Base-by-base conservation (phyloP, 2,888 invertebrate species). In the Apotomis betuletana region DNA sequence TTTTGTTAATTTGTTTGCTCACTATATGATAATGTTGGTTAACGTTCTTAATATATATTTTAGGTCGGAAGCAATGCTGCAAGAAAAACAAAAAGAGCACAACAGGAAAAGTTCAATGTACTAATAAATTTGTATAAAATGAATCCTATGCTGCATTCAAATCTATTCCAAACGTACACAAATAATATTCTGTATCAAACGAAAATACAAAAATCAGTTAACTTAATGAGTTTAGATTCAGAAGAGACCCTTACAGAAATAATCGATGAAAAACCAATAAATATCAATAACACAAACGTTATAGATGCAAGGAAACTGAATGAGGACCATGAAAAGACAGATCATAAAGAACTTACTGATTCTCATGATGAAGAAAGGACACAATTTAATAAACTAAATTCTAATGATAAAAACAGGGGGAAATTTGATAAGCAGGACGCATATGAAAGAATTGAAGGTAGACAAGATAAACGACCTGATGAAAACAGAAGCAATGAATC, bases 81-180 rank as follows among this genome's bases (percentile, higher is more conserved):
- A 52, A 13, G 51, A 55, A 54, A 52, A 64, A 54, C 0, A 10
- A 64, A 12, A 64, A 15, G 64, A 27, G 44, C 44, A 44, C 6
- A 44, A 6, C 52, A 54, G 5, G 64, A 64, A 4, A 64, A 27
- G 55, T 64, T 64, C 44, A 15, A 64, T 27, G 55, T 64, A 5
- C 15, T 64, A 12, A 15, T 64, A 27, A 55, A 64, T 55, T 44
- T 64, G 10, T 64, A 55, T 12, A 64, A 64, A 55, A 54, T 64
- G 15, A 64, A 55, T 15, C 64, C 64, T 15, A 27, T 64, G 13
- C 64, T 44, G 6, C 54, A 64, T 5, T 64, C 64, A 2, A 55
- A 64, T 8, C 3, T 64, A 55, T 64, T 44, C 44, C 54, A 64
- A 44, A 27, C 55, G 3, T 64, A 64, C 10, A 44, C 54, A 64